phyloP scores from a whole-genome alignment of 2,113 vertebrate genomes.

The Theristicus caerulescens region DNA sequence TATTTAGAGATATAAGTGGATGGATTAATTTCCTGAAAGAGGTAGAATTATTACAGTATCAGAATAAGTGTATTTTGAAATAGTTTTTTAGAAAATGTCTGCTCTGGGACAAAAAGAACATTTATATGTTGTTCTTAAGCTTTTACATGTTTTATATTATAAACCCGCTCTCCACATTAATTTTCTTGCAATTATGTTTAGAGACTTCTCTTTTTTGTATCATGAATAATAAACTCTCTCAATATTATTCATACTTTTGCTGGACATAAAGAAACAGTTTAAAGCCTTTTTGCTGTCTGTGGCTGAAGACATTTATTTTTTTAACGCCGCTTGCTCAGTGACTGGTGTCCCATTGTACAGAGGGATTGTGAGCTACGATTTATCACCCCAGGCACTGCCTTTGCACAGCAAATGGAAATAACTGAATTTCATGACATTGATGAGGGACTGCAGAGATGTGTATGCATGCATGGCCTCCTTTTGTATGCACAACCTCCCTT shows the following conservation, averaged over 20 bases:
- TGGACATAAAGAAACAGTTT: neutral
- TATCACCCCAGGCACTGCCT: neutral
- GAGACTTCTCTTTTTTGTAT: neutral
- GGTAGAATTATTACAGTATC: neutral
- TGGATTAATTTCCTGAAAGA: neutral
- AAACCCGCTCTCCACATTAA: neutral
- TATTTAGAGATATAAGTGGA: neutral
- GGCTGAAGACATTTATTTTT: neutral
- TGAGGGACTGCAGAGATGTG: neutral
- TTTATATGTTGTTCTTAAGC: neutral
- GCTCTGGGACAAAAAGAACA: neutral
- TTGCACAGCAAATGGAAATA: neutral
- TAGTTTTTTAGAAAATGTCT: neutral
- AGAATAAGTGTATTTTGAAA: neutral
- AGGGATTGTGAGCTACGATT: neutral
- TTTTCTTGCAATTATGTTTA: neutral
- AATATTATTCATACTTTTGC: neutral
- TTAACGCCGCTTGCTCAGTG: neutral
- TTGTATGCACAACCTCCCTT: neutral
- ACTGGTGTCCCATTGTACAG: neutral
- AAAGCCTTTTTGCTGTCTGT: neutral
- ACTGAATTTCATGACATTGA: neutral
- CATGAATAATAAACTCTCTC: neutral
- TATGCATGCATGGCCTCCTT: neutral
- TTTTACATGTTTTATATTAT: neutral